Evolutionary conservation across 2,888 invertebrate species (phyloP), one percentile per base, ranked within the genome.

Genomic region (Nymphalis c-album): DNA sequence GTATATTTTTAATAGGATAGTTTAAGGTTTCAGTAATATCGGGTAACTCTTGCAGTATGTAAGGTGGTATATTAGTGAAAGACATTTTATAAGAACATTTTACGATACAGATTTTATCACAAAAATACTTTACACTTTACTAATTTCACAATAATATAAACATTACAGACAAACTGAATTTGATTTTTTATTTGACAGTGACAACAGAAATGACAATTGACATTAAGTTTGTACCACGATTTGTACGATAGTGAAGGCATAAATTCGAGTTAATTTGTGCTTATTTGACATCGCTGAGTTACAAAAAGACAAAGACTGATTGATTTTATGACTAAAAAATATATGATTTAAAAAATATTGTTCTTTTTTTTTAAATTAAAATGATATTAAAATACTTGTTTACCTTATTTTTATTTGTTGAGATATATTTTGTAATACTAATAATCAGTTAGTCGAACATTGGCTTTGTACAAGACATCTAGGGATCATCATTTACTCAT

Each of bases 1-100:
- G 95, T 73, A 95, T 95, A 83, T 93, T 93, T 83, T 93, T 92
- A 75, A 95, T 88, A 2, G 95, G 95, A 80, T 93, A 93, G 74
- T 93, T 92, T 73, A 95, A 92, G 70, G 88, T 88, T 75, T 92
- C 89, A 60, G 94, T 94, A 75, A 95, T 91, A 84, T 94, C 92
- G 74, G 93, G 89, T 74, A 93, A 91, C 77, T 94, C 93, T 73
- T 93, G 91, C 64, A 94, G 83, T 73, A 94, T 83, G 75, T 92
- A 93, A 35, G 89, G 88, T 64, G 90, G 85, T 72, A 86, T 76
- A 76, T 83, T 84, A n/a, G 70, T 73, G 66, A 73, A 76, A 79
- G 87, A 83, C 91, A 91, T 91, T 77, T 86, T 71, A 74, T n/a
- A 47, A 63, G 63, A 55, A 69, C 73, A 77, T 74, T 74, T 75